Evolutionary conservation across 2,888 invertebrate species (phyloP), one percentile per base, ranked within the genome.

Genomic region (Mactromeris polynyma): DNA sequence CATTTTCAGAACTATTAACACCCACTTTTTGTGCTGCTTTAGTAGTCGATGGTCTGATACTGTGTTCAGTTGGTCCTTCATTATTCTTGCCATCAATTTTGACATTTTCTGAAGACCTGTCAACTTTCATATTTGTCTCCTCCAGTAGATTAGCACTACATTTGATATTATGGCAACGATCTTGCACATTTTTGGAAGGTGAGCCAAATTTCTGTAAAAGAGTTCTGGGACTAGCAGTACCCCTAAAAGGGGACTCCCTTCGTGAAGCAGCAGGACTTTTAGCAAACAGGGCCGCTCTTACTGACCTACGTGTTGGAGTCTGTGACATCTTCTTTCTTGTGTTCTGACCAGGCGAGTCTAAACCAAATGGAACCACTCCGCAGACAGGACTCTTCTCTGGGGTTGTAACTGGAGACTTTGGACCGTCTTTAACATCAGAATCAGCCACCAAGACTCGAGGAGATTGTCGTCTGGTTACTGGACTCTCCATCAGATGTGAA

Each of bases 261-360:
- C 77, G 81, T 38, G 82, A 88, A 14, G 87, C 77, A 36, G 82
- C 89, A 26, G 93, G 94, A 89, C 94, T 94, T 38, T 91, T 93
- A 14, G 93, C 87, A 90, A 94, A 94, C 73, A 94, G 88, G 19
- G 92, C 92, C 19, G 94, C 93, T 36, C 93, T 79, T 2, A 94
- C 93, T 80, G 94, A 92, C 51, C 89, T 88, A 54, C 93, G 83
- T 38, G 93, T 93, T 26, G 94, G 94, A 36, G 93, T 93, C n/a
- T 90, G 85, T 4, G 86, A 33, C 6, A 80, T 33, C 54, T 91
- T 94, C 19, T 91, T 91, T 40, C 93, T 89, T 11, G 93, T 93
- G 83, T 92, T 94, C 33, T 93, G 94, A 87, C 93, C 93, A 26
- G 95, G 94, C 11, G 94, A 94, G 77, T 90, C 93, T 1, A 92